Conservation (phyloP, 2,888 invertebrate genomes). For the Exocentrus adspersus region DNA sequence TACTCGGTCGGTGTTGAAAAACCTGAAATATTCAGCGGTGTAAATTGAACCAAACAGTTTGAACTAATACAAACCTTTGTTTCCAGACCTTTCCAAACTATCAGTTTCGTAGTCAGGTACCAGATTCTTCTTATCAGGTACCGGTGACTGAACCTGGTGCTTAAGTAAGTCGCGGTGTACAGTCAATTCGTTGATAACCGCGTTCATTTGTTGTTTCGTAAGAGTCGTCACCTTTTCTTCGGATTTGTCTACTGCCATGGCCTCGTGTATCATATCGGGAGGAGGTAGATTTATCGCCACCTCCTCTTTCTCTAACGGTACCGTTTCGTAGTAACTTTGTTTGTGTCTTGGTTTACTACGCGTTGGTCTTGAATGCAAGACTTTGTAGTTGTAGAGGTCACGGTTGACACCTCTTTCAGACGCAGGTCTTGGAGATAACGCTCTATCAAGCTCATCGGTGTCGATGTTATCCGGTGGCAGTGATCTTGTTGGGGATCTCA, state of each 20-base stretch:
- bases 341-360: slow-evolving; percentile 44
- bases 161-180: slow-evolving; percentile 46
- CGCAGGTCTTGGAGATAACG: slow-evolving; percentile 50
- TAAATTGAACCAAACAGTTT: no score
- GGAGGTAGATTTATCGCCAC: slow-evolving; percentile 50
- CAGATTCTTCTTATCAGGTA: slow-evolving; percentile 30
- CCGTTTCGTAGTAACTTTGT: slow-evolving; percentile 44
- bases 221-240: slow-evolving; percentile 64
- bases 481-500: slow-evolving; percentile 58
- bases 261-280: slow-evolving; percentile 76
- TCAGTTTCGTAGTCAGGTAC: slow-evolving; percentile 75
- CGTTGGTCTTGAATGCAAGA: not conserved
- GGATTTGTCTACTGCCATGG: slow-evolving; percentile 67
- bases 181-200: slow-evolving; percentile 68
- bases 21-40: slow-evolving; percentile 53
- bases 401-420: slow-evolving; percentile 39
- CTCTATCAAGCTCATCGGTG: slow-evolving; percentile 34
- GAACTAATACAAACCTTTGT: slow-evolving; percentile 56
- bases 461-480: slow-evolving; percentile 48
- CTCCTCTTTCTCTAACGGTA: slow-evolving; percentile 34
- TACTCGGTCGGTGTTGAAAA: slow-evolving; percentile 71
- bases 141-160: slow-evolving; percentile 18
- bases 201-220: slow-evolving; percentile 71
- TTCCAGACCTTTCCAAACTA: slow-evolving; percentile 73
- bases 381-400: not conserved